Percentiles rank a stretch among this genome's conserved stretches.
phyloP scores from a whole-genome alignment of 1,140 invertebrate species.

The Zaprionus davidi region DNA sequence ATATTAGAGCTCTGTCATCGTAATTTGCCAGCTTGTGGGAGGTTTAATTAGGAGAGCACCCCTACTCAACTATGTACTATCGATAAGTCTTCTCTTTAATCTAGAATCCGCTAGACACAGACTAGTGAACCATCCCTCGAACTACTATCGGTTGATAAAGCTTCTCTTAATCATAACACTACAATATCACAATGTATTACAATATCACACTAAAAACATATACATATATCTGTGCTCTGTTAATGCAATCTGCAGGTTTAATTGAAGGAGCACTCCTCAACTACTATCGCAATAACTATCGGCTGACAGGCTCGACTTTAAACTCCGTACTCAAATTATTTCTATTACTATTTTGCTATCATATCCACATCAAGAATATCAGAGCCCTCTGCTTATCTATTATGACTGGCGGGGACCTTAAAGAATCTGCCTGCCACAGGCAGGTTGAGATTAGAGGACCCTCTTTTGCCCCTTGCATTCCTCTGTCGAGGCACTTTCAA shows the following conservation, averaged over 20 bases:
- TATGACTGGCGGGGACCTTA: neutral
- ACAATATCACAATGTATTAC: too few relatives aligned
- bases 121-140: too few relatives aligned
- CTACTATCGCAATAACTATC: neutral
- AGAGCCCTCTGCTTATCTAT: neutral
- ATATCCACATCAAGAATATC: neutral
- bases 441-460: slow-evolving; percentile 4
- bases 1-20: too few relatives aligned
- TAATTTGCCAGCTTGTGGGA: too few relatives aligned
- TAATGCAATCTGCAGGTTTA: too few relatives aligned
- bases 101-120: too few relatives aligned
- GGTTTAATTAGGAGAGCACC: too few relatives aligned
- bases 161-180: neutral
- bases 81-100: neutral
- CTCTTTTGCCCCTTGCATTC: neutral
- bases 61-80: neutral
- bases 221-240: too few relatives aligned
- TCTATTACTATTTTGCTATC: neutral
- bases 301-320: neutral
- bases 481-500: slow-evolving; percentile 13
- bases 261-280: too few relatives aligned
- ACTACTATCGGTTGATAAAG: neutral
- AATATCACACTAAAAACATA: too few relatives aligned
- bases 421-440: neutral
- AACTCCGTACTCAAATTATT: neutral